A percentile compares a stretch with the other conserved stretches of the same genome.
phyloP scores from a whole-genome alignment of 2,797 vertebrate genomes.

The Hemibagrus guttatus region DNA sequence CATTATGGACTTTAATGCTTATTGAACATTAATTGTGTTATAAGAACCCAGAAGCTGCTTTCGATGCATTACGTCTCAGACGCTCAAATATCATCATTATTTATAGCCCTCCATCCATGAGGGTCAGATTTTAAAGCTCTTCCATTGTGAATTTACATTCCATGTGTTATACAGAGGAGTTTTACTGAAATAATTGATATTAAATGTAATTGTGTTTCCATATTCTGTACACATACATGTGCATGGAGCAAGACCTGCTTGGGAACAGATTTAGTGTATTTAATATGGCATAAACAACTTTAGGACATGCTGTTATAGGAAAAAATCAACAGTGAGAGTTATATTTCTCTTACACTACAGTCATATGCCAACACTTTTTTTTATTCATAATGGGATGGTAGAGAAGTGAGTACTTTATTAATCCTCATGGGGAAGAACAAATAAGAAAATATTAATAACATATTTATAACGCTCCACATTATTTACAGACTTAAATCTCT shows the following conservation, averaged over 20 bases:
- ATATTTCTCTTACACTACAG: background rate
- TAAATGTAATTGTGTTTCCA: background rate
- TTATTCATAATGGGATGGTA: background rate
- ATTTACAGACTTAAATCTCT: no score
- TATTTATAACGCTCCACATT: no score
- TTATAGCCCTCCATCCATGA: background rate
- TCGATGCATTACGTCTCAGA: background rate
- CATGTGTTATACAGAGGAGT: background rate
- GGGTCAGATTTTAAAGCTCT: background rate
- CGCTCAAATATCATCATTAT: conserved; percentile 20
- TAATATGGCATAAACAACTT: background rate
- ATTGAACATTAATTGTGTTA: conserved; percentile 4
- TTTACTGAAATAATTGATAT: background rate
- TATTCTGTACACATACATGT: background rate
- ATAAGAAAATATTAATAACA: no score
- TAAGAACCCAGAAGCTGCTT: background rate
- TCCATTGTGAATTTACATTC: background rate
- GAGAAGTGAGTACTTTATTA: no score
- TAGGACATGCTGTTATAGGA: background rate
- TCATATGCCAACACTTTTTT: background rate
- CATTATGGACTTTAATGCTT: background rate
- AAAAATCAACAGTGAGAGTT: background rate
- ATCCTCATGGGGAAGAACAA: no score
- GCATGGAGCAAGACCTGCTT: no score
- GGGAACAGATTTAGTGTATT: background rate